A percentile compares a stretch with the other conserved stretches of the same genome.
phyloP scores from a whole-genome alignment of 2,888 invertebrate genomes.

The Pseudococcus viburni region DNA sequence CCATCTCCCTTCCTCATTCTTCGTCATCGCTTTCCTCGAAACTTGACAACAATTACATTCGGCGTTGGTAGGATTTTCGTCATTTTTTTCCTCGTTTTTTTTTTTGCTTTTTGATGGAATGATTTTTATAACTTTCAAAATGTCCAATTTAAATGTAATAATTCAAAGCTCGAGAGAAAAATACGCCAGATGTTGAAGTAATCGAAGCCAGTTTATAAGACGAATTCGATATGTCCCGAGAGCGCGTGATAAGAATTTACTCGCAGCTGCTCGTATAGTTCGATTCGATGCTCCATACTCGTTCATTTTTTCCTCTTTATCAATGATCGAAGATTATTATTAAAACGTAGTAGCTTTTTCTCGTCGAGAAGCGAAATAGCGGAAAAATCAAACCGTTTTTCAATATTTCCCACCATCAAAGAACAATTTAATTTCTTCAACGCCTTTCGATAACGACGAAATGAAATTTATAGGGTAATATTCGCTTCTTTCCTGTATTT shows the following conservation, averaged over 20 bases:
- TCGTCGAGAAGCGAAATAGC: neutral
- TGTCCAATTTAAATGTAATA: neutral
- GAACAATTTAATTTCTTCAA: constrained; percentile 37
- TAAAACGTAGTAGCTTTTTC: neutral
- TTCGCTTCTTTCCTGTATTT: neutral
- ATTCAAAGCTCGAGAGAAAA: neutral
- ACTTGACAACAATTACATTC: constrained; percentile 5
- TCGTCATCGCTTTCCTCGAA: neutral
- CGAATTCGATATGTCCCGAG: neutral
- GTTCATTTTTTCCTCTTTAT: neutral
- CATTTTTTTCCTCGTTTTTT: neutral
- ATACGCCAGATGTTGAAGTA: neutral
- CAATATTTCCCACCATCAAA: constrained; percentile 32
- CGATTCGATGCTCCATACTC: too few species aligned
- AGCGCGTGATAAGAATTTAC: constrained; percentile 11
- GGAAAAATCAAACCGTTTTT: neutral
- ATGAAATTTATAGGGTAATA: constrained; percentile 46
- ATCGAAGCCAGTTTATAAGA: neutral
- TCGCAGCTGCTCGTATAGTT: neutral
- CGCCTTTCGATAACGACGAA: constrained; percentile 27
- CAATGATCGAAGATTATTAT: constrained; percentile 34
- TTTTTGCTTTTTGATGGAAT: neutral
- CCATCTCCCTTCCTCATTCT: neutral
- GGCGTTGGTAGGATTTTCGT: neutral
- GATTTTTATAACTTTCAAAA: constrained; percentile 1